Evolutionary conservation across 2,113 vertebrate species (phyloP).

Genomic region (Callionymus lyra): DNA sequence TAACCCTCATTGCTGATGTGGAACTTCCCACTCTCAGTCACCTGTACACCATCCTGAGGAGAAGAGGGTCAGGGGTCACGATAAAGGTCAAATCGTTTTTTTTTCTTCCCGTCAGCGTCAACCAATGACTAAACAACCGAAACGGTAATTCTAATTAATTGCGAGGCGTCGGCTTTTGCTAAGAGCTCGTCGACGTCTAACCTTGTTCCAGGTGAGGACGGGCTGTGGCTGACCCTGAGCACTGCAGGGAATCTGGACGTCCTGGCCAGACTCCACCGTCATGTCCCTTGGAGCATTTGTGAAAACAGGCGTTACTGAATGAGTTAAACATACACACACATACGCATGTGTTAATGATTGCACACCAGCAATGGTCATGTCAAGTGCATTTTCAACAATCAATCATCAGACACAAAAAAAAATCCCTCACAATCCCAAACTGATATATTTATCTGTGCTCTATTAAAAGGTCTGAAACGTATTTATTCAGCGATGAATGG

Average conservation of each 20-base stretch:
- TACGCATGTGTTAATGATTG: constrained; percentile 61
- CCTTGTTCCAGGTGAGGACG: constrained; percentile 97
- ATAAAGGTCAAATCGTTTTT: constrained; percentile 5
- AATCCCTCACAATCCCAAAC: constrained; percentile 1
- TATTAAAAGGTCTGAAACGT: constrained; percentile 1
- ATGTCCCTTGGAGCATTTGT: constrained; percentile 84
- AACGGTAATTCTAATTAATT: neutral
- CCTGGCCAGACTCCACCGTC: constrained; percentile 88
- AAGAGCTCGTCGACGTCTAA: constrained; percentile 40
- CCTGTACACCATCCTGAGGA: constrained; percentile 87
- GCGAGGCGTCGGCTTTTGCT: neutral
- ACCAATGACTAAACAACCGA: no score
- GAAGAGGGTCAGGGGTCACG: neutral
- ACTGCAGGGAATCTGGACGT: constrained; percentile 87
- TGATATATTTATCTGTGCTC: constrained; percentile 4
- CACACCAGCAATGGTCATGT: constrained; percentile 15
- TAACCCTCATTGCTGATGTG: constrained; percentile 84
- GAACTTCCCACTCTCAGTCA: constrained; percentile 96
- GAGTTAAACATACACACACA: constrained; percentile 62
- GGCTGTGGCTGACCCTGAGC: constrained; percentile 90
- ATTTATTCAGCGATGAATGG: neutral
- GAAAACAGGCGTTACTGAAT: constrained; percentile 92
- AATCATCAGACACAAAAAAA: constrained; percentile 12
- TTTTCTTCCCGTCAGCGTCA: no score
- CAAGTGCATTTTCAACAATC: constrained; percentile 14